phyloP scores from a whole-genome alignment of 2,888 invertebrate genomes.

The Sarcophaga variegata region DNA sequence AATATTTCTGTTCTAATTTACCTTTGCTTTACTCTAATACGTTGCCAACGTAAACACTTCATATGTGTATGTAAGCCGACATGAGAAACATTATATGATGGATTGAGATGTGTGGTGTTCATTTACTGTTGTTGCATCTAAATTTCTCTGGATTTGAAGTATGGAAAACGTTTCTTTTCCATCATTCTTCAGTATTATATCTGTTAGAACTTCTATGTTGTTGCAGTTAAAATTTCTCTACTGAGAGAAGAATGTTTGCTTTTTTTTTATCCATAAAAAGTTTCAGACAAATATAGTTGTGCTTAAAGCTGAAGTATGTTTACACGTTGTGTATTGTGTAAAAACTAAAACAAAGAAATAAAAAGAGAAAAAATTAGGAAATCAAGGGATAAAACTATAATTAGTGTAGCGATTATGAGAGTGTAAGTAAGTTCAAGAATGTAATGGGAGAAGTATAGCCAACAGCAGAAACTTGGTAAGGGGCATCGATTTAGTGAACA shows the following conservation, averaged over 20 bases:
- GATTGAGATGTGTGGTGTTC: conserved; percentile 15
- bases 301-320: too few relatives aligned
- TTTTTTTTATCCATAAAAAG: background rate
- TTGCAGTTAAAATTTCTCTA: conserved; percentile 30
- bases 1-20: too few relatives aligned
- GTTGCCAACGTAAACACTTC: conserved; percentile 3
- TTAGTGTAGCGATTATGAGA: conserved; percentile 49
- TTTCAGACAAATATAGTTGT: too few relatives aligned
- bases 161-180: conserved; percentile 13
- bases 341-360: background rate
- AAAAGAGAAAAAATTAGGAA: conserved; percentile 20
- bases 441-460: conserved; percentile 11
- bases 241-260: conserved; percentile 22
- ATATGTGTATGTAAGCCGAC: background rate
- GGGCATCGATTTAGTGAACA: too few relatives aligned
- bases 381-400: conserved; percentile 56
- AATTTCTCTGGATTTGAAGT: conserved; percentile 5
- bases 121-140: conserved; percentile 22
- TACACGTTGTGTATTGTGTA: background rate
- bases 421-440: background rate
- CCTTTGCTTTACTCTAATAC: background rate
- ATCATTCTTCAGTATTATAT: background rate
- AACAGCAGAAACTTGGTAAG: too few relatives aligned
- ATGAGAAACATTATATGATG: conserved; percentile 27
- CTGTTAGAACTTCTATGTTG: conserved; percentile 37